Conservation (phyloP, 64 coral and sea anemone genomes). For the Hydrozoanthus tunicans region DNA sequence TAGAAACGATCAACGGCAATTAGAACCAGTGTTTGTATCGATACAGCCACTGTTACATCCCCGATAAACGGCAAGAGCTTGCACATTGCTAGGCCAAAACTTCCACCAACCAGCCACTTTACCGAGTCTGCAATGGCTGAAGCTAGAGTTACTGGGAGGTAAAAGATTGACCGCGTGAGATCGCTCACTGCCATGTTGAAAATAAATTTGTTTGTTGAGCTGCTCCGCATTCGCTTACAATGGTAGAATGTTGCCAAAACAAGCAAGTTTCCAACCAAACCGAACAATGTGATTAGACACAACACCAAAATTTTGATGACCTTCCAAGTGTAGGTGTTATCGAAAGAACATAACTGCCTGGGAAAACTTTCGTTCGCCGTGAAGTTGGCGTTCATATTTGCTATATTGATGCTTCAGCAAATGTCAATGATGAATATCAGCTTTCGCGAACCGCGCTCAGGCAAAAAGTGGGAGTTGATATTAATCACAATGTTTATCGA, state of each 20-base stretch:
- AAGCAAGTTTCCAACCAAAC: conserved; percentile 61
- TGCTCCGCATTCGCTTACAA: conserved; percentile 56
- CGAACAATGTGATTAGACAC: conserved; percentile 57
- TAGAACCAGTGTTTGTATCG: conserved; percentile 63
- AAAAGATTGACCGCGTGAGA: conserved; percentile 41
- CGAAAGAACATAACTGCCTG: neutral
- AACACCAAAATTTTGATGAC: conserved; percentile 48
- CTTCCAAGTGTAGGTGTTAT: conserved; percentile 27
- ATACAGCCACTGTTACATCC: conserved; percentile 65
- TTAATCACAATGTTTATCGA: neutral
- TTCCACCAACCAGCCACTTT: conserved; percentile 54
- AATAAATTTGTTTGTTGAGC: conserved; percentile 67
- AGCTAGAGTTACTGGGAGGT: conserved; percentile 43
- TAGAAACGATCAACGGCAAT: conserved; percentile 74
- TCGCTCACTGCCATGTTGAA: conserved; percentile 71
- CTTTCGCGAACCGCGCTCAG: neutral
- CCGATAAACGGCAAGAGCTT: conserved; percentile 59
- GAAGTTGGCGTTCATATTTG: conserved; percentile 1
- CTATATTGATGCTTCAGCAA: neutral
- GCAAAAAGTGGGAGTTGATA: neutral
- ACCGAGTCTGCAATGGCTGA: conserved; percentile 25
- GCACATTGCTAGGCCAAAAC: conserved; percentile 44
- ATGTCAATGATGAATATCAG: neutral
- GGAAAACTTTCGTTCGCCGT: neutral
- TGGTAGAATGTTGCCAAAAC: conserved; percentile 54